Evolutionary conservation across 1,140 invertebrate species (phyloP), one percentile per base, ranked within the genome.

Genomic region (Atta texana): DNA sequence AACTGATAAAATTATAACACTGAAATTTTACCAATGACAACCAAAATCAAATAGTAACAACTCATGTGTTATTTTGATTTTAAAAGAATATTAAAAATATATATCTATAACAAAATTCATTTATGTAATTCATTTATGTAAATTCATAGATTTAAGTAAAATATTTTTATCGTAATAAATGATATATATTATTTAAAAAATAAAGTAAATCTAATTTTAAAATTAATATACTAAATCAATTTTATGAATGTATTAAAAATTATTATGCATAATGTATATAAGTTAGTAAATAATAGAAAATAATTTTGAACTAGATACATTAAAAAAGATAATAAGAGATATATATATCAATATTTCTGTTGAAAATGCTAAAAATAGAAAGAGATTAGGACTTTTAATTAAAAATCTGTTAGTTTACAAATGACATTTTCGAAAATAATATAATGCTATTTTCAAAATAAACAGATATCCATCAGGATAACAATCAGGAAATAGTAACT

Each of bases 11-110:
- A 44, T 4, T 69, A 34, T 34, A 74, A 74, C 18, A 51, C 1
- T 18, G 64, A 74, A 51, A 72, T 81, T 16, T 61, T 66, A 71
- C 28, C 16, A 72, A 1, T 12, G 78, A 28, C 34, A 28, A 63
- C 74, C 69, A 63, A 63, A 84, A 75, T 75, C 28, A 63, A 74
- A 74, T 49, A 69, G n/a, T 24, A 69, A 77, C 24, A 55, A 31
- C 6, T 31, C 16, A 24, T 7, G 4, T 34, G 39, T 18, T 14
- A 49, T 61, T 57, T 31, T 75, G 12, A 31, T 28, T 0, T 44
- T 24, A 14, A 57, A 21, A 51, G 8, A 21, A 12, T 34, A 31
- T 49, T 59, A 61, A 2, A 63, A 84, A 81, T 39, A 64, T 49
- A 18, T 21, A n/a, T 12, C 21, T 24, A 12, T 49, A 3, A n/a